phyloP scores from a whole-genome alignment of 2,113 vertebrate genomes.

The Tyrannus savana region DNA sequence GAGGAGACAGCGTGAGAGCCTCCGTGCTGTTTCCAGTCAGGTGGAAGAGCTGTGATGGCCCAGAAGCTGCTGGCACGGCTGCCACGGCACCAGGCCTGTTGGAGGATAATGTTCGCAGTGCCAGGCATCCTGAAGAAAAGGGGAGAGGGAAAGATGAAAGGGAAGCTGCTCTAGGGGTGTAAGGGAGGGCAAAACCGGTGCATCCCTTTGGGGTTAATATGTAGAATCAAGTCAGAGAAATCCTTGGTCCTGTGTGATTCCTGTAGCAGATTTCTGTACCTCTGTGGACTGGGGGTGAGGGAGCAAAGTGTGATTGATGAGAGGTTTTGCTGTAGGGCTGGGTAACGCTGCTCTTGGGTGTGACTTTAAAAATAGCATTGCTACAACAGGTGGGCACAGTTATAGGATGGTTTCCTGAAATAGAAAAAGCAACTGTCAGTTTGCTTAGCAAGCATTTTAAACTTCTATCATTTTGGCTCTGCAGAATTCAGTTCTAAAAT shows the following conservation, averaged over 20 bases:
- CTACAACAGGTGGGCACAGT: conserved; percentile 48
- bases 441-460: conserved; percentile 20
- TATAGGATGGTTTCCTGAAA: conserved; percentile 14
- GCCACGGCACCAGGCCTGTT: background rate
- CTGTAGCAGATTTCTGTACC: background rate
- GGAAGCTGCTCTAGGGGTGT: background rate
- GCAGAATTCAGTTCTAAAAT: background rate
- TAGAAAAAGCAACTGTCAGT: conserved; percentile 43
- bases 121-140: background rate
- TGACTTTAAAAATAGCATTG: conserved; percentile 39
- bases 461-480: background rate
- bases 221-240: background rate
- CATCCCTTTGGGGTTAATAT: background rate
- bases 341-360: background rate
- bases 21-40: background rate
- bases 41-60: background rate
- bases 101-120: background rate
- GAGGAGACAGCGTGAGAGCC: rapidly evolving
- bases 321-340: background rate
- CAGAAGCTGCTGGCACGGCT: background rate
- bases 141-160: rapidly evolving
- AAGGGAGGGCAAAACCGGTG: background rate
- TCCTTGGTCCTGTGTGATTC: background rate
- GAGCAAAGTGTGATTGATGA: background rate
- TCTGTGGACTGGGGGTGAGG: background rate